Percentiles rank a stretch among this genome's conserved stretches.
phyloP scores from a whole-genome alignment of 2,888 invertebrate species.

The Melinaea menophilus region DNA sequence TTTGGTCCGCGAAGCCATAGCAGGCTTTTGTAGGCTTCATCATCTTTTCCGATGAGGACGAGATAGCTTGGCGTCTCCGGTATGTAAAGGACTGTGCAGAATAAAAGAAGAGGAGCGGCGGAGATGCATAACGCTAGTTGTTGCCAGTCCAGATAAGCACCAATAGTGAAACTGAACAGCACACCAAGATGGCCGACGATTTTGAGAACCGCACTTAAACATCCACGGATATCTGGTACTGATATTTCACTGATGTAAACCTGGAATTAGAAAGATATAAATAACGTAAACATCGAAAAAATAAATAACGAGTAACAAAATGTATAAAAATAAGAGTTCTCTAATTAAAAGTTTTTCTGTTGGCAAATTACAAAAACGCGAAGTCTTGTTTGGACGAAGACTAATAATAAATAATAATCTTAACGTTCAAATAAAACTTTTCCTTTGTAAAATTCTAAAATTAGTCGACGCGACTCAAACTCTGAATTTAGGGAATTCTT shows the following conservation, averaged over 20 bases:
- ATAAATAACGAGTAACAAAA: background rate
- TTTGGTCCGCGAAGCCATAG: conserved; percentile 90
- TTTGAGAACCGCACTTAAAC: conserved; percentile 91
- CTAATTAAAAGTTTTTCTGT: background rate
- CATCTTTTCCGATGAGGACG: conserved; percentile 85
- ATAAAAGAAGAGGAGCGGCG: conserved; percentile 86
- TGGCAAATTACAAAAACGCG: conserved; percentile 18
- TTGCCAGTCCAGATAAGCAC: conserved; percentile 90
- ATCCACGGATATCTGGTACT: conserved; percentile 90
- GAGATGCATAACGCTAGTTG: conserved; percentile 89
- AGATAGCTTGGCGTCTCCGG: conserved; percentile 94
- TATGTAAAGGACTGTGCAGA: conserved; percentile 85
- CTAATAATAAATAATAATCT: conserved; percentile 60
- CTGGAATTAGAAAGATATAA: conserved; percentile 55
- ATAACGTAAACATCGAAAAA: conserved; percentile 15
- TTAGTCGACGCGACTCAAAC: conserved; percentile 35
- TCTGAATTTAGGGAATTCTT: conserved; percentile 31
- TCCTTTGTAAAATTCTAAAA: conserved; percentile 44
- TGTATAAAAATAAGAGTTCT: background rate
- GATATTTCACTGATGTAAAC: conserved; percentile 96
- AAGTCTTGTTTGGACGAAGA: conserved; percentile 30
- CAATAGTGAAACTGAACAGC: conserved; percentile 88
- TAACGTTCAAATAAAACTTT: conserved; percentile 45
- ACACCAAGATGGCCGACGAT: conserved; percentile 91
- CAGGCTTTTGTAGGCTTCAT: conserved; percentile 80